Conservation (phyloP, 2,113 vertebrate species). For the Eolophus roseicapilla region DNA sequence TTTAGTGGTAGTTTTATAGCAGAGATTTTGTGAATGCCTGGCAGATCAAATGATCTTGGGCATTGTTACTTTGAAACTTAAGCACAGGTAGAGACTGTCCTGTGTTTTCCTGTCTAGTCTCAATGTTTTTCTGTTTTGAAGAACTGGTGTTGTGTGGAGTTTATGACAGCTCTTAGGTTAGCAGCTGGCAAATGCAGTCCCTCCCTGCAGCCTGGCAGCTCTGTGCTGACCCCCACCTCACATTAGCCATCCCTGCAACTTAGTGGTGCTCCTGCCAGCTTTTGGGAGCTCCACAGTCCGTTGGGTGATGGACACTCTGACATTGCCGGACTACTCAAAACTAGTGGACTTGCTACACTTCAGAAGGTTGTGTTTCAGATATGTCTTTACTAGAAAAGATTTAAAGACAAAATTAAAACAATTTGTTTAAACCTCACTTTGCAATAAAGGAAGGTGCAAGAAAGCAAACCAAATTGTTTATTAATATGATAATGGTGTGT, state of each 20-base stretch:
- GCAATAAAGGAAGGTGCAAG: not conserved
- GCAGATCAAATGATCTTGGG: slow-evolving; percentile 6
- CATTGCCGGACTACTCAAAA: not conserved
- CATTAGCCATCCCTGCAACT: not conserved
- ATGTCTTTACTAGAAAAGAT: not conserved
- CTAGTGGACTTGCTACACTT: not conserved
- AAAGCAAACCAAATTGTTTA: not conserved
- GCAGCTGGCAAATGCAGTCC: not conserved
- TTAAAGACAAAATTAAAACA: not conserved
- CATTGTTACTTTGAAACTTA: not conserved
- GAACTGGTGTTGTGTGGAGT: not conserved
- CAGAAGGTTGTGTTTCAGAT: not conserved
- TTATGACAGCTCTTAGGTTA: not conserved
- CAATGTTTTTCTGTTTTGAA: not conserved
- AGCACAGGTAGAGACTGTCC: not conserved
- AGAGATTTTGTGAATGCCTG: slow-evolving; percentile 71
- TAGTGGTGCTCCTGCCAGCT: not conserved
- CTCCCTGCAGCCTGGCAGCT: not conserved
- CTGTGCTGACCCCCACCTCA: not conserved
- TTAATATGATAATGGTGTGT: not conserved
- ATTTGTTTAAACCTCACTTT: not conserved
- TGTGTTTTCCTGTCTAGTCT: slow-evolving; percentile 11
- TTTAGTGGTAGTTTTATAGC: slow-evolving; percentile 75
- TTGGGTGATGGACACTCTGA: not conserved
- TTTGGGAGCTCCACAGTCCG: not conserved